Evolutionary conservation across 2,113 vertebrate genomes (phyloP), one percentile per base, ranked within the genome.

Genomic region (Heloderma charlesbogerti): DNA sequence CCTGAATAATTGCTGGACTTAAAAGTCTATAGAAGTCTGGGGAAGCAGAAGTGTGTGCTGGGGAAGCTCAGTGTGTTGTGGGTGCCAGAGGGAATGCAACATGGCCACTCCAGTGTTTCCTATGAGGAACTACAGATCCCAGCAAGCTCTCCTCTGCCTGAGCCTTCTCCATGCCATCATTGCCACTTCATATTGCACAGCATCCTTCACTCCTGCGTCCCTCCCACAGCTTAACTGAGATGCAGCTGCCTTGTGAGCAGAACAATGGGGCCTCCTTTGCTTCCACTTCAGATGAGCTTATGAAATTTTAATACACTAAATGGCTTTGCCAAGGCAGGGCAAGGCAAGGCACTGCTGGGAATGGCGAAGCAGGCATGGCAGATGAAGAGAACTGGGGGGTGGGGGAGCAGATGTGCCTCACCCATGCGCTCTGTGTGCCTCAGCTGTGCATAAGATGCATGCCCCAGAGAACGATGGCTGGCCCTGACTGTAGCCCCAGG

Each of bases 271-370:
- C 10, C 86, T 60, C 85, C 20, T 74, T 75, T 29, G 48, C 69
- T 87, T 75, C 85, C 48, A 10, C 85, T 57, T 87, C 85, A 57
- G 85, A 87, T 5, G 69, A 57, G 34, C 48, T 75, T 13, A 87
- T 87, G 85, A 87, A 75, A 87, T 54, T 74, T 87, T 87, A 87
- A 87, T 87, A 40, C 3, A 4, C 85, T 75, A 37, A 87, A 54
- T 57, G 71, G n/a, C 51, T 87, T 87, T 40, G 51, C 86, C 71
- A 63, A 29, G 57, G n/a, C n/a, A 60, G n/a, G 45, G 72, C 71
- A 57, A 22, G 48, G 45, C 29, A 3, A 10, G 29, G 71, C 3
- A n/a, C 37, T 29, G 72, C 86, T 7, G 48, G 51, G 86, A 87
- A 29, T 1, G 15, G 40, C 1, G 37, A 34, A 66, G 83, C 83